Percentiles rank a stretch among this genome's conserved stretches.
Evolutionary conservation across 2,113 vertebrate species (phyloP).

Genomic region (Propithecus coquereli): DNA sequence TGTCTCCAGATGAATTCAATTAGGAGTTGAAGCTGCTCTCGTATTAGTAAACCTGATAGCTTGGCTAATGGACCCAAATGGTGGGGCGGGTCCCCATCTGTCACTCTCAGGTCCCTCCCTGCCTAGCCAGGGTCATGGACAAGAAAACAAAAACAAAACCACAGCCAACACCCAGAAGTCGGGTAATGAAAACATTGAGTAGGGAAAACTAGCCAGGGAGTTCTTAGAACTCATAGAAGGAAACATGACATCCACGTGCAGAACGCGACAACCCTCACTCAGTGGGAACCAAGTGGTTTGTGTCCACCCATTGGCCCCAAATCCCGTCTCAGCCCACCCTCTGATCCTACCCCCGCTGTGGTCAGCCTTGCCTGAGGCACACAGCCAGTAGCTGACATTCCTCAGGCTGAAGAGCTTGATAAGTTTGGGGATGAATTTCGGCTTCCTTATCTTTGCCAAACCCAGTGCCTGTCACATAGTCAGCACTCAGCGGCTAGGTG

Average conservation of each 20-base stretch:
- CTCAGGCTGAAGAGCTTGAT: background rate
- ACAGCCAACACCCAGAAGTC: background rate
- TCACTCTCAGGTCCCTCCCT: slow-evolving; percentile 36
- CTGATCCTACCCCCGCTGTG: background rate
- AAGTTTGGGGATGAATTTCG: background rate
- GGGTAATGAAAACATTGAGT: accelerated
- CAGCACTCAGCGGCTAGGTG: background rate
- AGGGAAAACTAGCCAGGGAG: background rate
- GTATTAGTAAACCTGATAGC: slow-evolving; percentile 32
- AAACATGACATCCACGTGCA: accelerated
- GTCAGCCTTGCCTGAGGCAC: background rate
- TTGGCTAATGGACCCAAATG: slow-evolving; percentile 63
- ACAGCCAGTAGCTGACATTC: background rate
- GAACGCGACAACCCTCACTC: background rate
- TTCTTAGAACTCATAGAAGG: background rate
- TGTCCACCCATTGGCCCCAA: background rate
- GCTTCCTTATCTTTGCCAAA: background rate
- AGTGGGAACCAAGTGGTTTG: background rate
- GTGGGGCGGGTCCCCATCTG: slow-evolving; percentile 49
- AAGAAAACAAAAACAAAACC: slow-evolving; percentile 40
- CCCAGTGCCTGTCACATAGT: background rate
- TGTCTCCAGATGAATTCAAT: slow-evolving; percentile 60
- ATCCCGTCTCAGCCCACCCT: background rate
- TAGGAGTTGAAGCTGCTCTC: slow-evolving; percentile 36
- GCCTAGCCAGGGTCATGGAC: background rate